Conservation (phyloP, 2,888 invertebrate genomes). For the Megastigmus dorsalis region DNA sequence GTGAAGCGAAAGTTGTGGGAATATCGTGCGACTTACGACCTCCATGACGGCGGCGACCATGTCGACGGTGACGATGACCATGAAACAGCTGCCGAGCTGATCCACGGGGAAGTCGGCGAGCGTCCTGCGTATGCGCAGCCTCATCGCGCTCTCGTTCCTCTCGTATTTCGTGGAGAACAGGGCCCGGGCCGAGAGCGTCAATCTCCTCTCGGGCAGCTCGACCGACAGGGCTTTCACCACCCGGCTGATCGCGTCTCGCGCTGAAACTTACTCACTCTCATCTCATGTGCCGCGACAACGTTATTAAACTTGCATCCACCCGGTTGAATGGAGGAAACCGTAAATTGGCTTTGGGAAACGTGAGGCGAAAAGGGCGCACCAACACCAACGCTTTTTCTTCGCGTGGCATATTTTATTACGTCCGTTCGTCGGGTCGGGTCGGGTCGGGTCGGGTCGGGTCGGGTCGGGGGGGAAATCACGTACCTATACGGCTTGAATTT, state of each 20-base stretch:
- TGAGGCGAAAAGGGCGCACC: no score
- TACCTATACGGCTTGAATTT: no score
- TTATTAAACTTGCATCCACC: no score
- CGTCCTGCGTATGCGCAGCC: slow-evolving; percentile 75
- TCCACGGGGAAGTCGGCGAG: slow-evolving; percentile 75
- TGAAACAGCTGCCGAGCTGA: slow-evolving; percentile 78
- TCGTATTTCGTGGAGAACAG: slow-evolving; percentile 77
- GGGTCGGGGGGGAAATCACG: no score
- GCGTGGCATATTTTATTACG: no score
- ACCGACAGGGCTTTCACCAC: slow-evolving; percentile 78
- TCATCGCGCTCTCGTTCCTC: slow-evolving; percentile 74
- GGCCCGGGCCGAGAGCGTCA: slow-evolving; percentile 75
- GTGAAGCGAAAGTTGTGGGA: neutral
- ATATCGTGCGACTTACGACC: slow-evolving; percentile 68
- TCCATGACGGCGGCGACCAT: slow-evolving; percentile 81
- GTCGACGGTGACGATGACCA: slow-evolving; percentile 80
- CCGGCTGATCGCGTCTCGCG: slow-evolving; percentile 80
- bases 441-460: no score
- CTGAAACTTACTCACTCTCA: no score
- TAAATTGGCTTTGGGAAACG: no score
- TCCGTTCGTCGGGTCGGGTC: no score
- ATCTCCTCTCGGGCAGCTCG: slow-evolving; percentile 75
- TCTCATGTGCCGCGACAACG: no score
- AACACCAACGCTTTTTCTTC: no score
- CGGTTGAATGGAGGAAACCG: no score